Percentiles rank a stretch among this genome's conserved stretches.
Conservation (phyloP, 2,797 vertebrate species). For the Siniperca undulata region DNA sequence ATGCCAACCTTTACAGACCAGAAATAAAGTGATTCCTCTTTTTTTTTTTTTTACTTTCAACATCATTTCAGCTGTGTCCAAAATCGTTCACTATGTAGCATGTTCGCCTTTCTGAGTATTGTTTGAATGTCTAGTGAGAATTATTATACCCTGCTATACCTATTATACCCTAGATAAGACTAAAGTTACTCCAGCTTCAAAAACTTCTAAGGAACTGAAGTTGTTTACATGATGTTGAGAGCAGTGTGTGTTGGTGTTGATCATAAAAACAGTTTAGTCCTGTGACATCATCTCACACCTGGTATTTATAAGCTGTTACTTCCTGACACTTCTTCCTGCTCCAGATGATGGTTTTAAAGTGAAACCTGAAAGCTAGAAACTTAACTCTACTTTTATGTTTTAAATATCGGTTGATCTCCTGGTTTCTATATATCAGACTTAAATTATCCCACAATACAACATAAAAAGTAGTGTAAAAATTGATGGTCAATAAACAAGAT, state of each 20-base stretch:
- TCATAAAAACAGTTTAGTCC: not conserved
- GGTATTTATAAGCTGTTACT: not conserved
- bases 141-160: not conserved
- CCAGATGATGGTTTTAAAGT: not conserved
- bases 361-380: not conserved
- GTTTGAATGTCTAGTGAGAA: too few species aligned
- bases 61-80: too few species aligned
- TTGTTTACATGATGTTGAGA: not conserved
- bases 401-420: not conserved
- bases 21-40: too few species aligned
- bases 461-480: conserved; percentile 8
- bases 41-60: too few species aligned
- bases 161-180: not conserved
- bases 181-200: not conserved
- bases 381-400: not conserved
- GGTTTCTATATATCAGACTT: not conserved
- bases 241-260: too few species aligned
- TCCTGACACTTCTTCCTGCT: not conserved
- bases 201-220: not conserved
- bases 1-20: not conserved
- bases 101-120: too few species aligned
- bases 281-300: not conserved
- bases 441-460: not conserved
- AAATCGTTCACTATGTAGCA: too few species aligned
- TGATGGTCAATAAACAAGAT: conserved; percentile 3